These are phyloP conservation scores for Sebastes nivosus DNA, from an alignment of 2,797 vertebrate species.

Conservation along the genomic window DNA sequence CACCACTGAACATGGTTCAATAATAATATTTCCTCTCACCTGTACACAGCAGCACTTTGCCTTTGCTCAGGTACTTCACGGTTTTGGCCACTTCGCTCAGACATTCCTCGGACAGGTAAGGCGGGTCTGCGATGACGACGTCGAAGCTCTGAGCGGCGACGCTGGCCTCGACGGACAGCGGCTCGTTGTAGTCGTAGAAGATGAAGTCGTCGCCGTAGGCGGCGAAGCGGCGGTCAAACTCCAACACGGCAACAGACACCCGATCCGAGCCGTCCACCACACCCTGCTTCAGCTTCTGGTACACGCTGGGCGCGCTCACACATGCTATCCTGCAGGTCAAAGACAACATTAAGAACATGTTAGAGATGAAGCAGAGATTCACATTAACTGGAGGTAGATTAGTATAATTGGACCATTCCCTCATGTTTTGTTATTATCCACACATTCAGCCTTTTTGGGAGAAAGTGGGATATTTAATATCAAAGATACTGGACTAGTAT, in stretches of 20 bases:
- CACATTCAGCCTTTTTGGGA: no score
- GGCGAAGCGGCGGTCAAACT: constrained; percentile 92
- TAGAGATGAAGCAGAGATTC: not conserved
- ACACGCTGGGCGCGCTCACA: constrained; percentile 91
- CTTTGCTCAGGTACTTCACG: constrained; percentile 87
- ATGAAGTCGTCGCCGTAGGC: constrained; percentile 91
- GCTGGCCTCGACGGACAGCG: constrained; percentile 81
- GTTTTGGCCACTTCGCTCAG: constrained; percentile 90
- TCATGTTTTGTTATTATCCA: no score
- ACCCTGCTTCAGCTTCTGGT: constrained; percentile 91
- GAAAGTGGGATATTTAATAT: no score
- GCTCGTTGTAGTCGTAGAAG: constrained; percentile 93
- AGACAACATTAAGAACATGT: no score
- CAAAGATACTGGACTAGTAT: no score
- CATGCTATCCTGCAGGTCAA: constrained; percentile 88
- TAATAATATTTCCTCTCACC: constrained; percentile 75
- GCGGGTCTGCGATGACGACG: constrained; percentile 92
- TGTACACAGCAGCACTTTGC: constrained; percentile 95
- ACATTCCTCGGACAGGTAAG: constrained; percentile 94
- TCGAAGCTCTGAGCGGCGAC: constrained; percentile 88
- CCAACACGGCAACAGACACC: constrained; percentile 83
- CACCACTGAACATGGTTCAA: no score
- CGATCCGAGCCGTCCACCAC: constrained; percentile 51
- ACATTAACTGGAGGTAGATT: no score
- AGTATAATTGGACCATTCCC: no score